A percentile compares a stretch with the other conserved stretches of the same genome.
phyloP scores from a whole-genome alignment of 2,888 invertebrate genomes.

The Sthenelais limicola region DNA sequence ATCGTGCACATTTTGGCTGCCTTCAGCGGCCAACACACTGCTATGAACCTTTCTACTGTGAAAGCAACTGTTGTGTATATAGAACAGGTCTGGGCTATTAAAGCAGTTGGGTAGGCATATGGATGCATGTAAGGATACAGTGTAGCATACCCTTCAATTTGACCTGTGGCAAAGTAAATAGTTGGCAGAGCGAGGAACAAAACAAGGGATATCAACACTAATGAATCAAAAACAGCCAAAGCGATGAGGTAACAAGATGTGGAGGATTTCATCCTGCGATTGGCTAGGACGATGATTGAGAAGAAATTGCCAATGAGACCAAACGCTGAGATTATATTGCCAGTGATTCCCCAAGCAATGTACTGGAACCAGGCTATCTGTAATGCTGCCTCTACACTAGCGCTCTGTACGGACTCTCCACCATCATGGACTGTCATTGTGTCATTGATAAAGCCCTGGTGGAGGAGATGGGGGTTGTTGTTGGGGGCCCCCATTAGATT shows the following conservation, averaged over 20 bases:
- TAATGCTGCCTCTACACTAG: too few species aligned
- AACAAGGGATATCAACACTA: conserved; percentile 80
- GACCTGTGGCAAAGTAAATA: conserved; percentile 77
- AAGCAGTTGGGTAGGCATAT: conserved; percentile 83
- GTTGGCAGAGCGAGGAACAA: conserved; percentile 66
- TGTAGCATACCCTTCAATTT: conserved; percentile 82
- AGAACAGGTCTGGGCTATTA: conserved; percentile 92
- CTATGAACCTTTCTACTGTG: conserved; percentile 91
- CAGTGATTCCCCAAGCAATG: conserved; percentile 87
- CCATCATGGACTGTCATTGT: too few species aligned
- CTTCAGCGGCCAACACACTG: conserved; percentile 81
- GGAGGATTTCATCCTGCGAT: conserved; percentile 93
- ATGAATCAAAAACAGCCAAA: conserved; percentile 93
- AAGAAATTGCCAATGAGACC: conserved; percentile 68
- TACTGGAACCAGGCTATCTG: conserved; percentile 71
- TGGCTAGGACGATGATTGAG: conserved; percentile 67
- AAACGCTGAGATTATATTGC: conserved; percentile 91
- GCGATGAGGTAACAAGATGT: conserved; percentile 95
- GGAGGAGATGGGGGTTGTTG: too few species aligned
- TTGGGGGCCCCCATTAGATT: too few species aligned
- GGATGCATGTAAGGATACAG: conserved; percentile 85
- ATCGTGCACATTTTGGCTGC: conserved; percentile 94
- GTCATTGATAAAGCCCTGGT: too few species aligned
- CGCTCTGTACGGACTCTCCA: too few species aligned
- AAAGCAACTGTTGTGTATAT: conserved; percentile 85